Evolutionary conservation across 1,140 invertebrate genomes (phyloP).

Genomic region (Andrena cerasifolii): DNA sequence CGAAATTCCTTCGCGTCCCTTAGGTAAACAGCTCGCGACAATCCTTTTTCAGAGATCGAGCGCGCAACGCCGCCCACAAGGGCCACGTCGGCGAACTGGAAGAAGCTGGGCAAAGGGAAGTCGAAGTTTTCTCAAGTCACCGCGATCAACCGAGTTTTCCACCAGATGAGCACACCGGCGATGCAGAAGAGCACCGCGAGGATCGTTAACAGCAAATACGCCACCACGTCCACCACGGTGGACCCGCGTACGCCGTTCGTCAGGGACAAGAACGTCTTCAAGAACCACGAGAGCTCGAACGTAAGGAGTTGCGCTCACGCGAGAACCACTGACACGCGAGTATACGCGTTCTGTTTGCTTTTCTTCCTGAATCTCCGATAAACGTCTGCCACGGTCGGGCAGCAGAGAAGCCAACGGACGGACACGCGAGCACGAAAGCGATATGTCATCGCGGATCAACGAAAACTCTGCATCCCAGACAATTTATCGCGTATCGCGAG

Average conservation of each 20-base stretch:
- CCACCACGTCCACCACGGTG: conserved; percentile 82
- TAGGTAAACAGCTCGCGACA: neutral
- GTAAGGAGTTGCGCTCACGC: conserved; percentile 57
- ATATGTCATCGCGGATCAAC: too few relatives aligned
- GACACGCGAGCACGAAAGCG: too few relatives aligned
- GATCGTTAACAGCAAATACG: conserved; percentile 68
- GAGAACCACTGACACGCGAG: conserved; percentile 46
- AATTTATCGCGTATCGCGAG: neutral
- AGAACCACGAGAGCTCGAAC: conserved; percentile 72
- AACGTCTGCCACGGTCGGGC: neutral
- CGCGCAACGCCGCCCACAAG: conserved; percentile 82
- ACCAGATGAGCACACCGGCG: conserved; percentile 76
- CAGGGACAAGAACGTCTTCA: conserved; percentile 75
- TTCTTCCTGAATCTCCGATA: conserved; percentile 69
- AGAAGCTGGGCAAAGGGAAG: conserved; percentile 69
- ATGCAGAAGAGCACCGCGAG: conserved; percentile 76
- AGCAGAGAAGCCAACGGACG: too few relatives aligned
- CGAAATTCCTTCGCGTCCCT: neutral
- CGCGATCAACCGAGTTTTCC: conserved; percentile 68
- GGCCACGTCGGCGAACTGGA: conserved; percentile 81
- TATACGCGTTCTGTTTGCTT: conserved; percentile 64
- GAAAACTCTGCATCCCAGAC: too few relatives aligned
- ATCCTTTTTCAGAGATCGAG: conserved; percentile 83
- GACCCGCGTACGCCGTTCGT: conserved; percentile 74
- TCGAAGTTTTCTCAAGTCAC: conserved; percentile 69